Base-by-base conservation (phyloP, 2,888 invertebrate genomes). In the Hyposoter dolosus region DNA sequence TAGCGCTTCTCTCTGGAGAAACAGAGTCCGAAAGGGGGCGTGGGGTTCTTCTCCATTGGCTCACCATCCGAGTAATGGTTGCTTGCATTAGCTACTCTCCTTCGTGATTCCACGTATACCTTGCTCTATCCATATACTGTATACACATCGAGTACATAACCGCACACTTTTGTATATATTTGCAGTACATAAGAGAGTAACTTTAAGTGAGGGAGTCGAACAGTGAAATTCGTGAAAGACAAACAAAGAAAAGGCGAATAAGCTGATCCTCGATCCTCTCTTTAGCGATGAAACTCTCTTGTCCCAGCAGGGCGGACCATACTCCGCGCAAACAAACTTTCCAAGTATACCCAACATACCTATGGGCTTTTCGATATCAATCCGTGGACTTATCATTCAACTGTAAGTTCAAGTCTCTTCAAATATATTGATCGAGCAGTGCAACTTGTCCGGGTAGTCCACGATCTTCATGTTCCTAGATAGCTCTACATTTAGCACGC, bases 31-130 rank as follows among this genome's bases (percentile, higher is more conserved):
- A 92, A 89, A 93, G 93, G 93, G 94, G 94, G 94, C 94, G 94
- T 94, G 94, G 92, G 93, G 93, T 93, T 94, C 92, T 91, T 92
- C 93, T 93, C 93, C 93, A 94, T 94, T 94, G 94, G 94, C 91
- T 94, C 93, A 90, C 91, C 92, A 92, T 92, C 90, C 92, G 91
- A 93, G 94, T 94, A 93, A 94, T 94, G 93, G 93, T 93, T 91
- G 93, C 92, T 93, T 92, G 92, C 92, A 92, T 92, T 93, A 93
- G 92, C 92, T 92, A 92, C 92, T 93, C 91, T 88, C 88, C 83
- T 84, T 86, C 88, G 77, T 76, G 86, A 88, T 88, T 87, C 84
- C 82, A 79, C 78, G 81, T 88, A 88, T 82, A 83, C 66, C 60
- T 68, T 50, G 79, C 79, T 82, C 56, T 86, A 76, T 68, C 66